A percentile compares a stretch with the other conserved stretches of the same genome.
Evolutionary conservation across 2,113 vertebrate genomes (phyloP).

Genomic region (Ceuthmochares aereus): DNA sequence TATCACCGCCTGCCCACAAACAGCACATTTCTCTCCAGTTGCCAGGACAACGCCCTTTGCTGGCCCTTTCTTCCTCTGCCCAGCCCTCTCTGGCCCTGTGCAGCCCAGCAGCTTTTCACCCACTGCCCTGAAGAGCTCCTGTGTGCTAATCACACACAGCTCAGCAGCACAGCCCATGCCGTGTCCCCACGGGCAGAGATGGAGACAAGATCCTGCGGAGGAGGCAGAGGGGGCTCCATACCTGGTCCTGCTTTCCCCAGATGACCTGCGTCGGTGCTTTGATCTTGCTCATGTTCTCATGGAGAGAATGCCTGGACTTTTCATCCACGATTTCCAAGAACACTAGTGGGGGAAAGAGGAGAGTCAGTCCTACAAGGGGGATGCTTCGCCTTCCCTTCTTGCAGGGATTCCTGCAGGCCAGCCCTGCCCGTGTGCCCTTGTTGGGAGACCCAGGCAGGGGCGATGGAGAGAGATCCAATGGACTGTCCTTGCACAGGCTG

Average conservation of each 20-base stretch:
- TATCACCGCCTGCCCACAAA: background rate
- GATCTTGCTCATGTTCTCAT: constrained; percentile 89
- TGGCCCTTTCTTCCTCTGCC: background rate
- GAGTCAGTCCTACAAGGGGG: background rate
- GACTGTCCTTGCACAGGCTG: background rate
- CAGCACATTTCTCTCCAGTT: background rate
- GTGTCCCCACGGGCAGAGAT: too few species aligned
- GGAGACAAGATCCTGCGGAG: background rate
- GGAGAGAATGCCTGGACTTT: constrained; percentile 84
- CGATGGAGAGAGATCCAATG: accelerated
- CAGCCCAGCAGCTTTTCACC: background rate
- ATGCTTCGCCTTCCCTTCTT: background rate
- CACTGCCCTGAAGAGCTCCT: background rate
- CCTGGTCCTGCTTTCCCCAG: constrained; percentile 96
- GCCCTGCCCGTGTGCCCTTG: background rate
- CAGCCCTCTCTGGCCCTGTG: background rate
- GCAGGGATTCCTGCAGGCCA: background rate
- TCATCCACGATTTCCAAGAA: constrained; percentile 86
- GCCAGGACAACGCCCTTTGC: background rate
- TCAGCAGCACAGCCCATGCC: too few species aligned
- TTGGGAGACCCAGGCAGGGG: background rate
- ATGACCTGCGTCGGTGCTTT: constrained; percentile 86
- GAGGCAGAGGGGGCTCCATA: constrained; percentile 10
- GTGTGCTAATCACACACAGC: background rate
- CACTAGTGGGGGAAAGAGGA: constrained; percentile 75